These are phyloP conservation scores for Rhynchopsitta pachyrhyncha DNA, from an alignment of 2,113 vertebrate genomes.

Conservation along the genomic window DNA sequence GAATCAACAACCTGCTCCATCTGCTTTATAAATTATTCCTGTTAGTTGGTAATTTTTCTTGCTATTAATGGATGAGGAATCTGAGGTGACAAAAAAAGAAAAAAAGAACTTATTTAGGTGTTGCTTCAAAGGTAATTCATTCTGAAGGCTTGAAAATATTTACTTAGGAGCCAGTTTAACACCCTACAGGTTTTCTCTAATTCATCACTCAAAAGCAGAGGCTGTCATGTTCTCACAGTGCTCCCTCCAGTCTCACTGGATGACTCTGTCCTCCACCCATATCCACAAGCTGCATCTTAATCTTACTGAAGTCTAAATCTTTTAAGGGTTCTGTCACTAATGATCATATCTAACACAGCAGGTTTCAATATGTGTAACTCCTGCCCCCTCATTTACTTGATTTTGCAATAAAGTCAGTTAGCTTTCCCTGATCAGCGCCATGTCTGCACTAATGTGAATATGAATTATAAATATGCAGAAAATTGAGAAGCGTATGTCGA, in stretches of 20 bases:
- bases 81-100: neutral
- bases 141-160: neutral
- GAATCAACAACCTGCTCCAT: neutral
- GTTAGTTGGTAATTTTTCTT: neutral
- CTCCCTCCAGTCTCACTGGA: neutral
- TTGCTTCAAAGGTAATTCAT: neutral
- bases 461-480: neutral
- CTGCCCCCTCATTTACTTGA: neutral
- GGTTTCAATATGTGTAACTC: neutral
- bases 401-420: neutral
- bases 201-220: neutral
- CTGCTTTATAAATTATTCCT: neutral
- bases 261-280: neutral
- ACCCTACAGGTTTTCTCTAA: neutral
- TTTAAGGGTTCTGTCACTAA: neutral
- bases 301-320: neutral
- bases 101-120: neutral
- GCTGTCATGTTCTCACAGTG: neutral
- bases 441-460: neutral
- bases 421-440: neutral
- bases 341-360: neutral
- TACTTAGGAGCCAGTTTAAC: neutral
- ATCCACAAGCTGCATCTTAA: neutral
- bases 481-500: neutral
- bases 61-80: neutral